These are phyloP conservation scores for Meloe dianella DNA, from an alignment of 2,888 invertebrate genomes.

Conservation along the genomic window DNA sequence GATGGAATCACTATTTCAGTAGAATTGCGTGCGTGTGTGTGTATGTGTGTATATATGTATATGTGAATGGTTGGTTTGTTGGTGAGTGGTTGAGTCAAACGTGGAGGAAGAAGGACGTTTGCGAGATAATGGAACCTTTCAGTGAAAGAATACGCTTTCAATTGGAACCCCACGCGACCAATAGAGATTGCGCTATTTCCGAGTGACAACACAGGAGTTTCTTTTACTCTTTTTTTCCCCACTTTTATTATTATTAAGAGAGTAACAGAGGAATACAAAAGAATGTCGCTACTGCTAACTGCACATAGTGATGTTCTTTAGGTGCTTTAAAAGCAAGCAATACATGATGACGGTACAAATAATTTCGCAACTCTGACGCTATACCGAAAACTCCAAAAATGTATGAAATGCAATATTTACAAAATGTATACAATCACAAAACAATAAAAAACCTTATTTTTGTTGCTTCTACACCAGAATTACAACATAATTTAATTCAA, in stretches of 20 bases:
- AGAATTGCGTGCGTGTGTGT: neutral
- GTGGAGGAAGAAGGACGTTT: constrained; percentile 24
- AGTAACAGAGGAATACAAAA: constrained; percentile 49
- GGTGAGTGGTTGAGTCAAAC: constrained; percentile 21
- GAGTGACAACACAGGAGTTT: constrained; percentile 50
- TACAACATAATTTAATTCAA: too few relatives aligned
- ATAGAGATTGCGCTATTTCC: constrained; percentile 53
- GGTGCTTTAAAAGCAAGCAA: constrained; percentile 25
- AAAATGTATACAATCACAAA: too few relatives aligned
- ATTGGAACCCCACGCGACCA: constrained; percentile 48
- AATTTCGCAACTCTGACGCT: constrained; percentile 14
- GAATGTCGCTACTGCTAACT: constrained; percentile 32
- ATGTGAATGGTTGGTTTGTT: neutral
- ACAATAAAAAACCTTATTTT: too few relatives aligned
- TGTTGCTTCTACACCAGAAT: too few relatives aligned
- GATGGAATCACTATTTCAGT: constrained; percentile 30
- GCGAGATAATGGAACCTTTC: constrained; percentile 39
- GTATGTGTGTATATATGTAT: too few relatives aligned
- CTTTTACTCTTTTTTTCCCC: neutral
- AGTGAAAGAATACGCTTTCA: constrained; percentile 49
- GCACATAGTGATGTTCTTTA: constrained; percentile 20
- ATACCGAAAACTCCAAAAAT: neutral
- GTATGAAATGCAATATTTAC: too few relatives aligned
- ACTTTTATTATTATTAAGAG: constrained; percentile 45
- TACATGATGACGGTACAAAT: constrained; percentile 22